A percentile compares a stretch with the other conserved stretches of the same genome.
These are phyloP conservation scores for Brevimyrus niger DNA, from an alignment of 2,113 vertebrate genomes.

Conservation along the genomic window DNA sequence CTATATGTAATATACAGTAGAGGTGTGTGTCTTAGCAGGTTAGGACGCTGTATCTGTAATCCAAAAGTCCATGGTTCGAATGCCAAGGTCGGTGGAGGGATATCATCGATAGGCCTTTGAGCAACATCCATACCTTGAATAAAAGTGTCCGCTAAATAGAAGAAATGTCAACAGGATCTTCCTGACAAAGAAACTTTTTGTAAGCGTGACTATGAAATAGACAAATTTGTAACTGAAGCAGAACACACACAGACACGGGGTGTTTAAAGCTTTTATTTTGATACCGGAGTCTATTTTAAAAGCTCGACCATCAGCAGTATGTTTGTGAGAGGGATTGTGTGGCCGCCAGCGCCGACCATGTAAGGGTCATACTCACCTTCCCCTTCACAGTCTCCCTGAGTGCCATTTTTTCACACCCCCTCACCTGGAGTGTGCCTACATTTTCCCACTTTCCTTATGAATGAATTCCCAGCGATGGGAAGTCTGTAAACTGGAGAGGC, in stretches of 20 bases:
- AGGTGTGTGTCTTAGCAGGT: neutral
- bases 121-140: neutral
- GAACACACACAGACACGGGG: neutral
- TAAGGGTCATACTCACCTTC: neutral
- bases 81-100: neutral
- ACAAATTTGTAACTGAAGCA: neutral
- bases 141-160: neutral
- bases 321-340: neutral
- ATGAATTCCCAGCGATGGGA: neutral
- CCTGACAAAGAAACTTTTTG: neutral
- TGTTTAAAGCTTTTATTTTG: neutral
- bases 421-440: neutral
- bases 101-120: neutral
- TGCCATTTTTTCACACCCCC: neutral
- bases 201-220: neutral
- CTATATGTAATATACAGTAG: neutral
- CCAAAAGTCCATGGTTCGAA: neutral
- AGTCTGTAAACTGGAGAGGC: neutral
- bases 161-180: neutral
- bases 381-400: neutral
- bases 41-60: neutral
- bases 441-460: constrained; percentile 9
- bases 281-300: neutral
- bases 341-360: neutral
- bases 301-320: neutral